Percentiles rank a stretch among this genome's conserved stretches.
phyloP scores from a whole-genome alignment of 1,140 invertebrate species.

The Chelonus insularis region DNA sequence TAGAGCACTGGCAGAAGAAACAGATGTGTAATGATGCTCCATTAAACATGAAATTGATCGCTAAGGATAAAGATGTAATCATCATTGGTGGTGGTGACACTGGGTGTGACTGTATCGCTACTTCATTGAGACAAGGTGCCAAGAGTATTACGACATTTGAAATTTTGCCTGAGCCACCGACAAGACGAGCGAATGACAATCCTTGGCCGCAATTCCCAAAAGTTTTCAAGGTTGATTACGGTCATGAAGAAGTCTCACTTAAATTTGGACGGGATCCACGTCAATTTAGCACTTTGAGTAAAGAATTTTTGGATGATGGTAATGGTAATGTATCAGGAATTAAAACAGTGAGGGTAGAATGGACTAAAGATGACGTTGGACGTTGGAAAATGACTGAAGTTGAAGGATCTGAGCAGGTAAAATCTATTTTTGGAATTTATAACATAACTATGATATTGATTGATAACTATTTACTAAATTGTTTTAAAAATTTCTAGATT shows the following conservation, averaged over 20 bases:
- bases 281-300: slow-evolving; percentile 90
- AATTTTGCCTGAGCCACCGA: slow-evolving; percentile 91
- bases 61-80: slow-evolving; percentile 94
- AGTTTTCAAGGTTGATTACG: slow-evolving; percentile 97
- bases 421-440: too few species aligned
- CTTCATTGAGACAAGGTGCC: slow-evolving; percentile 95
- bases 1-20: slow-evolving; percentile 96
- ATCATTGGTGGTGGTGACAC: slow-evolving; percentile 99
- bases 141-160: slow-evolving; percentile 96
- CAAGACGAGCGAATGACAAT: slow-evolving; percentile 78
- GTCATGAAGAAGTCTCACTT: slow-evolving; percentile 90
- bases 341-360: slow-evolving; percentile 86
- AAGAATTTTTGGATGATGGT: slow-evolving; percentile 92
- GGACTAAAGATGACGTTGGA: slow-evolving; percentile 90
- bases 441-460: too few species aligned
- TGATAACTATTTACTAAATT: too few species aligned
- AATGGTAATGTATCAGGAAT: slow-evolving; percentile 89
- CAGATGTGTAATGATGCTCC: slow-evolving; percentile 71
- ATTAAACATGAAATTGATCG: slow-evolving; percentile 65
- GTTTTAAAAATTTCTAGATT: slow-evolving; percentile 16
- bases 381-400: slow-evolving; percentile 94
- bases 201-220: slow-evolving; percentile 98
- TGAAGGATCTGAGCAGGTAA: slow-evolving; percentile 71
- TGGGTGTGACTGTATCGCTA: slow-evolving; percentile 99
- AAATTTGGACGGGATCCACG: slow-evolving; percentile 93